These are phyloP conservation scores for Brachyopa scutellaris DNA, from an alignment of 2,888 invertebrate species.

Conservation along the genomic window DNA sequence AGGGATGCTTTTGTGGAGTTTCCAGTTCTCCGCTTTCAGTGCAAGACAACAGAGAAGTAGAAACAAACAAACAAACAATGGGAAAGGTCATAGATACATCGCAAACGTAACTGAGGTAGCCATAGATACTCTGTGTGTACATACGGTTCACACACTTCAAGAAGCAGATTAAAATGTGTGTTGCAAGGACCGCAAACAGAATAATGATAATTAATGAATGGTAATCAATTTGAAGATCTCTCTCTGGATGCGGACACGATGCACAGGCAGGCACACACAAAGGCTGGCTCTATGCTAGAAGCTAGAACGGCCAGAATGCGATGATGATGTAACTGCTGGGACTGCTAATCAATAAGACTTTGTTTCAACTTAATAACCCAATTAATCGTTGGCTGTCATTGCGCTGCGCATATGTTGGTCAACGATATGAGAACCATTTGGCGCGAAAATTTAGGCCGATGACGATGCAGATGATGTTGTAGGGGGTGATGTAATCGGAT, in stretches of 20 bases:
- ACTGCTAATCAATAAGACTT: conserved; percentile 69
- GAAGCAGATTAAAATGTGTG: conserved; percentile 8
- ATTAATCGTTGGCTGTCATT: conserved; percentile 62
- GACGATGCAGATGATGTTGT: conserved; percentile 51
- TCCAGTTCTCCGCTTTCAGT: background rate
- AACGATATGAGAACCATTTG: conserved; percentile 47
- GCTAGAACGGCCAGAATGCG: background rate
- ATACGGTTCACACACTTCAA: conserved; percentile 16
- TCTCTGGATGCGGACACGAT: conserved; percentile 27
- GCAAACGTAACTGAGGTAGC: conserved; percentile 30
- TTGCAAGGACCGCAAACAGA: conserved; percentile 21
- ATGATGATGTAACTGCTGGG: conserved; percentile 64
- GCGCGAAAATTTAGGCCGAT: conserved; percentile 50
- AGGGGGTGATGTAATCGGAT: conserved; percentile 40
- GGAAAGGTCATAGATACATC: conserved; percentile 58
- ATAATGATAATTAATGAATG: conserved; percentile 63
- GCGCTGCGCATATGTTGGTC: conserved; percentile 40
- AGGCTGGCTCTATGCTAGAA: conserved; percentile 27
- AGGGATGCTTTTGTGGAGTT: background rate
- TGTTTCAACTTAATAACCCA: conserved; percentile 67
- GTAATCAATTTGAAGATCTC: conserved; percentile 64
- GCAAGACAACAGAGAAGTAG: background rate
- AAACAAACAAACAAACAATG: background rate
- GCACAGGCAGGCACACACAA: conserved; percentile 38
- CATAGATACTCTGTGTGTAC: background rate